Conservation (phyloP, 2,113 vertebrate species). For the Steatornis caripensis region DNA sequence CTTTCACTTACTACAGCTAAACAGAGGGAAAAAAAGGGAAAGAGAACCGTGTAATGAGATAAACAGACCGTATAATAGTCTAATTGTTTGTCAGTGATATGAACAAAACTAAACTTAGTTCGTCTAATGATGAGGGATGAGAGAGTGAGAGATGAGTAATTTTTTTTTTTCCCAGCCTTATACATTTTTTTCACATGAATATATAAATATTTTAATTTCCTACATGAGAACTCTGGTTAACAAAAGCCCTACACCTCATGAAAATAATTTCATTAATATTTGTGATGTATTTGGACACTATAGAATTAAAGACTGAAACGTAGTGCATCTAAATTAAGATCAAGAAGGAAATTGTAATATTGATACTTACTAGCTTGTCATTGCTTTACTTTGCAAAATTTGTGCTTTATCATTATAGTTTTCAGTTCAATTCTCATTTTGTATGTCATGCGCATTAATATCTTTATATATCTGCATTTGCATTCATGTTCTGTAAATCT, state of each 20-base stretch:
- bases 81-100: not conserved
- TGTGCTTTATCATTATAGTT: not conserved
- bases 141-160: not conserved
- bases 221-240: not conserved
- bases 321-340: not conserved
- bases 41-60: not conserved
- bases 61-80: not conserved
- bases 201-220: not conserved
- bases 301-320: not conserved
- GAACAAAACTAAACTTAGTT: not conserved
- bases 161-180: not conserved
- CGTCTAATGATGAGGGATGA: rapidly evolving
- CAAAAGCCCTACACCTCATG: not conserved
- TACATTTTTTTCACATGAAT: not conserved
- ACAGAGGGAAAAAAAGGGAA: not conserved
- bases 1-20: not conserved
- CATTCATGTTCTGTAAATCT: not conserved
- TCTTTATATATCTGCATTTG: not conserved
- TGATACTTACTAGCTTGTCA: not conserved
- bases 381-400: not conserved
- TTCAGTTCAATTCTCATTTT: not conserved
- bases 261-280: not conserved
- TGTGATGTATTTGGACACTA: not conserved
- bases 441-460: not conserved
- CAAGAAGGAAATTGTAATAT: not conserved